phyloP scores from a whole-genome alignment of 2,888 invertebrate genomes.

The Hydraecia micacea region DNA sequence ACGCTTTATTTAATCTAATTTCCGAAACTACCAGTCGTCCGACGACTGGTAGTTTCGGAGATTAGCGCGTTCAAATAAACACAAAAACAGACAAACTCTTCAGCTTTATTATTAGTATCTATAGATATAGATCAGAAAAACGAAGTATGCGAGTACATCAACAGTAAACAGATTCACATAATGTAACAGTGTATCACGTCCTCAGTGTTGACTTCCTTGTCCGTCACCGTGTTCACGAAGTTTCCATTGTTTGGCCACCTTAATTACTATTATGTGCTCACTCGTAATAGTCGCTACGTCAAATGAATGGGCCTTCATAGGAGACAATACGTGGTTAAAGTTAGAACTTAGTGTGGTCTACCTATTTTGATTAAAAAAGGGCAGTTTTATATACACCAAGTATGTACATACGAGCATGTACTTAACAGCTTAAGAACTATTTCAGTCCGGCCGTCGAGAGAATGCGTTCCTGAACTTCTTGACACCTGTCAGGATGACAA shows the following conservation, averaged over 20 bases:
- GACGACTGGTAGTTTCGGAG: no score
- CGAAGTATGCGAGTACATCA: neutral
- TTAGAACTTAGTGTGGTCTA: neutral
- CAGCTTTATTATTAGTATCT: neutral
- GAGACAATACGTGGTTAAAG: conserved; percentile 4
- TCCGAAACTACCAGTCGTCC: no score
- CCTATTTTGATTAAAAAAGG: neutral
- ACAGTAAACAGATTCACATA: neutral
- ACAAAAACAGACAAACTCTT: neutral
- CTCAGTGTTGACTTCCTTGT: conserved; percentile 17
- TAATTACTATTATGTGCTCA: conserved; percentile 20
- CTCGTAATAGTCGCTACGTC: conserved; percentile 12
- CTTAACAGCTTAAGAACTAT: neutral
- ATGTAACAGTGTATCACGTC: conserved; percentile 1
- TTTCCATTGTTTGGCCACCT: conserved; percentile 28
- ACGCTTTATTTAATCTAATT: neutral
- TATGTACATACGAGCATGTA: neutral
- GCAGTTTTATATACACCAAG: neutral
- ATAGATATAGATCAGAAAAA: neutral
- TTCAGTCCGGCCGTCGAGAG: neutral
- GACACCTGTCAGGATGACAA: neutral
- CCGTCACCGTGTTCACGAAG: conserved; percentile 21
- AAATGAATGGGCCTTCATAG: neutral
- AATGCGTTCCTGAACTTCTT: neutral
- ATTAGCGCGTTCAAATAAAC: neutral